These are phyloP conservation scores for fruit fly (Drosophila melanogaster) DNA, from an alignment of 1,140 invertebrate species.

Conservation along the genomic window Release_6_plus_ISO1_MT NT_033779.5:11975501-11976000, in stretches of 20 bases:
- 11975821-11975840: constrained; percentile 55
- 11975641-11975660: constrained; percentile 46
- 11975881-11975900: neutral
- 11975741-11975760: constrained; percentile 24
- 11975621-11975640: constrained; percentile 31
- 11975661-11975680: constrained; percentile 51
- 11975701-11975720: constrained; percentile 45
- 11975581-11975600: constrained; percentile 32
- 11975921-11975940: constrained; percentile 78
- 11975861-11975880: constrained; percentile 6
- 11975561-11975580: constrained; percentile 47
- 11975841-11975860: constrained; percentile 21
- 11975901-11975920: constrained; percentile 69
- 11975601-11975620: constrained; percentile 48
- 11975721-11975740: constrained; percentile 32
- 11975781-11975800: constrained; percentile 78
- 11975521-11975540: constrained; percentile 75
- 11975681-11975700: constrained; percentile 20
- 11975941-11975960: constrained; percentile 51
- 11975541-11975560: constrained; percentile 70
- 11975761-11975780: constrained; percentile 54
- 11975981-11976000: constrained; percentile 31
- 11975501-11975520: constrained; percentile 41
- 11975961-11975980: constrained; percentile 68
- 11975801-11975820: constrained; percentile 61